Conservation (phyloP, 2,113 vertebrate genomes). For the Hyla sarda region DNA sequence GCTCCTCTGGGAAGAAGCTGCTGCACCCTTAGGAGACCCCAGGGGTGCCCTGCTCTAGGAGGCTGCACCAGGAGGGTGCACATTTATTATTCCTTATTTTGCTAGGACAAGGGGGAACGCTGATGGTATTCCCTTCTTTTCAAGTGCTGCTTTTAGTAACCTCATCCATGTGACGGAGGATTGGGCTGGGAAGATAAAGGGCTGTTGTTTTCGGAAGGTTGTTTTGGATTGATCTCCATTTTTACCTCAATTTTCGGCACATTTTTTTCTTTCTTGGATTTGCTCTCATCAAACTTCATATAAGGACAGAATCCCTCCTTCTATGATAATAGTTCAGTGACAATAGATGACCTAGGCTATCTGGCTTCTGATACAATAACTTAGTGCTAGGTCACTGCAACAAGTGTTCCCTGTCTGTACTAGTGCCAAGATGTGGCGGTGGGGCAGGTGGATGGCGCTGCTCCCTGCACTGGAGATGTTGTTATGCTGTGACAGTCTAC, state of each 20-base stretch:
- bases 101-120: background rate
- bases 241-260: slow-evolving; percentile 17
- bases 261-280: slow-evolving; percentile 18
- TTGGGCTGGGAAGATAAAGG: no score
- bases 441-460: slow-evolving; percentile 9
- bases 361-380: no score
- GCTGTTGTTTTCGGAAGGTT: background rate
- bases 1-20: slow-evolving; percentile 57
- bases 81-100: slow-evolving; percentile 9
- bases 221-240: background rate
- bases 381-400: no score
- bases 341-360: background rate
- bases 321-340: background rate
- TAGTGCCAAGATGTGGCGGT: background rate
- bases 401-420: no score
- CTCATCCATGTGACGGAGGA: background rate
- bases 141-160: slow-evolving; percentile 43
- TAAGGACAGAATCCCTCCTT: background rate
- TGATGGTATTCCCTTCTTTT: background rate
- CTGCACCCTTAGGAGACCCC: background rate
- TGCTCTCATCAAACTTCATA: background rate
- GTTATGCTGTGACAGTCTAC: slow-evolving; percentile 42
- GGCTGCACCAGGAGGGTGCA: slow-evolving; percentile 23
- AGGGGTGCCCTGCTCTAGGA: background rate
- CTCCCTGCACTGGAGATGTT: no score